Percentiles rank a stretch among this genome's conserved stretches.
phyloP scores from a whole-genome alignment of 2,888 invertebrate genomes.

The Dolichopus griseipennis region DNA sequence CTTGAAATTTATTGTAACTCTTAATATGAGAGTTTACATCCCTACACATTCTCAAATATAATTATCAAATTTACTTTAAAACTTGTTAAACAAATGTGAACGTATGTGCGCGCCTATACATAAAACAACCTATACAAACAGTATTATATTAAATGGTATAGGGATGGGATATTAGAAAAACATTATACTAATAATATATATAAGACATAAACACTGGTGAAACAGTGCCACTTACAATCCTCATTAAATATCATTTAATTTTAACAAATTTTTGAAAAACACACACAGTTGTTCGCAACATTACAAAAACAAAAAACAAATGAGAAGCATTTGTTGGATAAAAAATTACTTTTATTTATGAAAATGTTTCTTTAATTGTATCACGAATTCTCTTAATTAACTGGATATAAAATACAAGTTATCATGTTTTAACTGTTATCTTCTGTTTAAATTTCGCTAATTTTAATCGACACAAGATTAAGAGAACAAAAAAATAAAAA shows the following conservation, averaged over 20 bases:
- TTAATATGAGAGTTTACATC: no score
- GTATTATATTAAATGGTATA: no score
- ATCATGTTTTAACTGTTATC: not conserved
- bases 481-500: no score
- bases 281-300: not conserved
- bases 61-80: no score
- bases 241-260: slow-evolving; percentile 3
- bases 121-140: no score
- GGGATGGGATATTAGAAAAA: no score
- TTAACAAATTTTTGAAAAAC: not conserved
- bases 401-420: not conserved
- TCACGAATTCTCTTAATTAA: not conserved
- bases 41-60: no score
- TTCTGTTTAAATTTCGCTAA: not conserved
- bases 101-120: no score
- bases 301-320: not conserved
- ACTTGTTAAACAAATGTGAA: no score
- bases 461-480: no score
- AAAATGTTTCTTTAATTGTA: slow-evolving; percentile 4
- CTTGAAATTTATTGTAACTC: no score
- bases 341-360: not conserved
- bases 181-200: not conserved
- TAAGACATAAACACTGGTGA: not conserved
- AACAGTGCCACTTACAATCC: not conserved
- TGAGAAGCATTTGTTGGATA: no score